Conservation (phyloP, 2,888 invertebrate species). For the Pandemis cinnamomeana region DNA sequence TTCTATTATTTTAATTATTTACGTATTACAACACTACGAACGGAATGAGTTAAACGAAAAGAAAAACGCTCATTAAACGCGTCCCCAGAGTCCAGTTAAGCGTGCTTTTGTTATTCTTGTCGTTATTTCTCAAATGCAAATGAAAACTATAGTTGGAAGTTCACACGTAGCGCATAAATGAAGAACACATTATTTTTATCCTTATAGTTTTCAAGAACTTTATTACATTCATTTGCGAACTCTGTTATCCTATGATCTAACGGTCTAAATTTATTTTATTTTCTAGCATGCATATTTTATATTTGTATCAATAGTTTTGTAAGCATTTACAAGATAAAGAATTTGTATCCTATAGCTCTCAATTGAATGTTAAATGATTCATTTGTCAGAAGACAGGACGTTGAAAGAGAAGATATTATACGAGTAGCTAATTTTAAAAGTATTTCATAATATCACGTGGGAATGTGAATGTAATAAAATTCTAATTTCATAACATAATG, state of each 20-base stretch:
- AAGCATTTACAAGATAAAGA: no score
- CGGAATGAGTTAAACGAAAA: background rate
- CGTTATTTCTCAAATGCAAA: conserved; percentile 17
- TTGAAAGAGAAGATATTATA: no score
- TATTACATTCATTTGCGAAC: background rate
- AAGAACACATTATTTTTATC: no score
- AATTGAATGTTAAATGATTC: background rate
- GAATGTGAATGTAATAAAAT: background rate
- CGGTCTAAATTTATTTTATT: no score
- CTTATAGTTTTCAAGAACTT: background rate
- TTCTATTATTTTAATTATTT: no score
- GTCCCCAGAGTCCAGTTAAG: conserved; percentile 11
- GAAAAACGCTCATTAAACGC: conserved; percentile 14
- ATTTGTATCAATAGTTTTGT: no score
- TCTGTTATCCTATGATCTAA: background rate
- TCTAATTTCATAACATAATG: no score
- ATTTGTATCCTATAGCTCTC: no score
- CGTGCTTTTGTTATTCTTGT: conserved; percentile 31
- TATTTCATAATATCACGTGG: background rate
- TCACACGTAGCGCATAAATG: conserved; percentile 2
- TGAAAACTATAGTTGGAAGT: conserved; percentile 13
- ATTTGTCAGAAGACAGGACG: background rate
- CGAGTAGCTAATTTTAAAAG: background rate
- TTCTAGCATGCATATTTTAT: no score
- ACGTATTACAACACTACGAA: no score